Evolutionary conservation across 1,140 invertebrate species (phyloP).

Genomic region (Agrypnia vestita): DNA sequence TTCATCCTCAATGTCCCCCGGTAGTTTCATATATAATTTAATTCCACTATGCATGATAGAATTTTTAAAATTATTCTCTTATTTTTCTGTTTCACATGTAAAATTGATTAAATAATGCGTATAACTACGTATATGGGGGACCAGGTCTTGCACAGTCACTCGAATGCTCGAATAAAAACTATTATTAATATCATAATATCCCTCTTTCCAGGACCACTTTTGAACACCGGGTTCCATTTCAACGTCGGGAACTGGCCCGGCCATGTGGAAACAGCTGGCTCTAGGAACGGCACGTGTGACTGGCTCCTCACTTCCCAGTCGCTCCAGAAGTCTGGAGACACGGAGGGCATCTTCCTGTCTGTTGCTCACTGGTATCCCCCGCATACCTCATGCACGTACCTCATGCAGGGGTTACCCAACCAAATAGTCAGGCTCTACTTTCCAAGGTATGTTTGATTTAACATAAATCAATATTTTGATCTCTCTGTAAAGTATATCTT

Average conservation of each 20-base stretch:
- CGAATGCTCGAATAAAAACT: too few species aligned
- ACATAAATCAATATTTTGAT: too few species aligned
- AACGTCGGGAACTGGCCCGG: slow-evolving; percentile 95
- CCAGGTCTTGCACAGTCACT: too few species aligned
- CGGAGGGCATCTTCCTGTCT: slow-evolving; percentile 90
- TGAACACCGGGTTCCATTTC: slow-evolving; percentile 94
- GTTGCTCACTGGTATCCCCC: slow-evolving; percentile 95
- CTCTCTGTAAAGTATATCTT: too few species aligned
- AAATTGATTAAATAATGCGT: too few species aligned
- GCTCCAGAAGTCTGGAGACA: slow-evolving; percentile 81
- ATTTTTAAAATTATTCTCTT: too few species aligned
- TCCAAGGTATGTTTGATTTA: slow-evolving; percentile 76
- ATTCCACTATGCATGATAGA: too few species aligned
- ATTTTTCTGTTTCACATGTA: too few species aligned
- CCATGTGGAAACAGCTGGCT: slow-evolving; percentile 89
- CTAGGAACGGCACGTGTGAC: slow-evolving; percentile 88
- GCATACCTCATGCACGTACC: slow-evolving; percentile 91
- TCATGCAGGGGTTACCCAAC: slow-evolving; percentile 86
- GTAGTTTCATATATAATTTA: too few species aligned
- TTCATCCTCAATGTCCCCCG: too few species aligned
- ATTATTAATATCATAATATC: too few species aligned
- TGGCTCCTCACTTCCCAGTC: slow-evolving; percentile 89
- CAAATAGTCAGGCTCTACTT: slow-evolving; percentile 92
- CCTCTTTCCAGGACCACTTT: slow-evolving; percentile 78
- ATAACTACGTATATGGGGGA: too few species aligned